Conservation (phyloP, 2,797 vertebrate genomes). For the Ctenosaura bakeri region DNA sequence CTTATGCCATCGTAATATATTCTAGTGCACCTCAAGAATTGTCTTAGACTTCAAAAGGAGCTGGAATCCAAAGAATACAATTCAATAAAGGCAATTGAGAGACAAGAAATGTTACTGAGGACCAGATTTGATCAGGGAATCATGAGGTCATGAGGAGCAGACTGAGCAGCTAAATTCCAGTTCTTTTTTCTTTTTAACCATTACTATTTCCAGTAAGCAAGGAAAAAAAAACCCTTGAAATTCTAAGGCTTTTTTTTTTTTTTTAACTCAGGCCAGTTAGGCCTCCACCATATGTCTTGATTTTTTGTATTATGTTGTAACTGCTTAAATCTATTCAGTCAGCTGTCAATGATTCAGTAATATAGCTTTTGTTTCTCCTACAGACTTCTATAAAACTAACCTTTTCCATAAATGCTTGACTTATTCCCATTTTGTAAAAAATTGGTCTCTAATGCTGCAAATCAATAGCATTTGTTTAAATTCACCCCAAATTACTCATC, state of each 20-base stretch:
- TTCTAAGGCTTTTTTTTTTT: not conserved
- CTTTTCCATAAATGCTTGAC: not conserved
- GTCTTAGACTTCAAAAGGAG: not conserved
- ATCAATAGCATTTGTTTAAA: not conserved
- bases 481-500: not conserved
- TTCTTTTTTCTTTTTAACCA: not conserved
- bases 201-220: not conserved
- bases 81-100: not conserved
- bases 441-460: not conserved
- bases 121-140: not conserved
- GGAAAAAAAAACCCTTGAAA: not conserved
- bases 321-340: not conserved
- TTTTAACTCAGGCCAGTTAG: not conserved
- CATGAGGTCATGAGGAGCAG: not conserved
- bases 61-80: not conserved
- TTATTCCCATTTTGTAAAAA: not conserved
- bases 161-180: not conserved
- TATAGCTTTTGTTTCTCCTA: not conserved
- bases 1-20: not conserved
- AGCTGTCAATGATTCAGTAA: not conserved
- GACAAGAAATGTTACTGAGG: not conserved
- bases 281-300: not conserved
- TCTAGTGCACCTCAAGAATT: not conserved
- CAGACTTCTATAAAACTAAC: not conserved
- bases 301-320: not conserved